Percentiles rank a stretch among this genome's conserved stretches.
These are phyloP conservation scores for Dasysyrphus albostriatus DNA, from an alignment of 2,888 invertebrate genomes.

Conservation along the genomic window DNA sequence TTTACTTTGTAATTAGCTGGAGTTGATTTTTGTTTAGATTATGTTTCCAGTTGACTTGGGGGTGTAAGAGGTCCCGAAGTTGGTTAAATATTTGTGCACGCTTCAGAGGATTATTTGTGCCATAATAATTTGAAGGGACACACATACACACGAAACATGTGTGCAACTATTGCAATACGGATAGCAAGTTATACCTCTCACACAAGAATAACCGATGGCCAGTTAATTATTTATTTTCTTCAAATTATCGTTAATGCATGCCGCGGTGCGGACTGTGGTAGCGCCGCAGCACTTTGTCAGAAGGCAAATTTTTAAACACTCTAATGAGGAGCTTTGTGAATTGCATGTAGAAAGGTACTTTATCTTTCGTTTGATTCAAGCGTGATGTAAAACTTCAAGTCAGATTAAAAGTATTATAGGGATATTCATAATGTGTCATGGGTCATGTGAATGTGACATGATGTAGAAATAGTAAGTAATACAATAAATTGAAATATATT, in stretches of 20 bases:
- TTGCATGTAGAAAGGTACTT: slow-evolving; percentile 52
- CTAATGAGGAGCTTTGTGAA: slow-evolving; percentile 26
- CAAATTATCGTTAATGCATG: slow-evolving; percentile 54
- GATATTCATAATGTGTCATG: slow-evolving; percentile 17
- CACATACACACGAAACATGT: slow-evolving; percentile 23
- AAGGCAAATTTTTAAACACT: slow-evolving; percentile 20
- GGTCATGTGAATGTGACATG: background rate
- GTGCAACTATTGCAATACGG: slow-evolving; percentile 34
- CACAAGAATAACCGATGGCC: slow-evolving; percentile 33
- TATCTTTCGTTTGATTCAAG: slow-evolving; percentile 11
- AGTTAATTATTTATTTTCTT: slow-evolving; percentile 56
- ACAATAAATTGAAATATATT: slow-evolving; percentile 3
- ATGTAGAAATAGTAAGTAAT: slow-evolving; percentile 9
- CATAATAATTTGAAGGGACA: slow-evolving; percentile 60
- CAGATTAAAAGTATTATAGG: slow-evolving; percentile 11
- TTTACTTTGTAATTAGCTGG: slow-evolving; percentile 72
- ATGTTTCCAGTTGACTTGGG: slow-evolving; percentile 31
- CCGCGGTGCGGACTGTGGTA: background rate
- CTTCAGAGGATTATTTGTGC: slow-evolving; percentile 32
- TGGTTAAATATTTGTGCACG: slow-evolving; percentile 45
- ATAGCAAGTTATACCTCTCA: slow-evolving; percentile 7
- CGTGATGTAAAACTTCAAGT: slow-evolving; percentile 14
- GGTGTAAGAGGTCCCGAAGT: slow-evolving; percentile 7
- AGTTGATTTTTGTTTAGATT: slow-evolving; percentile 74
- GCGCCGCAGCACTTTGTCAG: background rate